Evolutionary conservation across 2,113 vertebrate genomes (phyloP).

Genomic region (Zosterops japonicus): DNA sequence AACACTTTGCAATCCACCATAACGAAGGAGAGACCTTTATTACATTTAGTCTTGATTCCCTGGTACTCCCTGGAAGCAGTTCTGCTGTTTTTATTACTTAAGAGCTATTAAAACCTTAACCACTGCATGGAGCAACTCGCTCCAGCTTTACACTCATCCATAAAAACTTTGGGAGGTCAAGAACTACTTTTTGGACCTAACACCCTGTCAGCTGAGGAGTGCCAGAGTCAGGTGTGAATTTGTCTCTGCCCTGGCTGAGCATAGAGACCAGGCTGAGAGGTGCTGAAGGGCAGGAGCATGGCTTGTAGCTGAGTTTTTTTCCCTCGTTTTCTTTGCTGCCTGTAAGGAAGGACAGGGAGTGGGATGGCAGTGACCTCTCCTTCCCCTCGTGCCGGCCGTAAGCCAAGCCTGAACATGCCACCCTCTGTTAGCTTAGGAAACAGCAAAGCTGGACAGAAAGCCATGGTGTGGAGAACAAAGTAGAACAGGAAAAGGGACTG

Average conservation of each 20-base stretch:
- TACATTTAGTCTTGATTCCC: constrained; percentile 34
- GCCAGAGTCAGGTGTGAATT: not conserved
- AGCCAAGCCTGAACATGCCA: not conserved
- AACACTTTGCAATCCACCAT: not conserved
- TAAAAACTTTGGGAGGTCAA: constrained; percentile 8
- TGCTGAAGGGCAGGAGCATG: not conserved
- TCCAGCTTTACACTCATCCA: constrained; percentile 34
- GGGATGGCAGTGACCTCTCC: not conserved
- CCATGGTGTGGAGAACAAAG: not conserved
- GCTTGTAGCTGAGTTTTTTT: not conserved
- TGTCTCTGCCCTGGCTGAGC: not conserved
- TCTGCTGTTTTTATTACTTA: constrained; percentile 52
- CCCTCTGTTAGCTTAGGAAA: not conserved
- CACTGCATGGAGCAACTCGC: not conserved
- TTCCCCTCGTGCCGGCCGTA: fast-evolving
- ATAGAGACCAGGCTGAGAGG: not conserved
- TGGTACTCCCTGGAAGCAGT: constrained; percentile 51
- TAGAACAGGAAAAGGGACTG: not conserved
- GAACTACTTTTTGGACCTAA: not conserved
- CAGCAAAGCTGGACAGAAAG: not conserved
- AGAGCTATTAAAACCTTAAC: constrained; percentile 58
- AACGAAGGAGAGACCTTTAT: constrained; percentile 44
- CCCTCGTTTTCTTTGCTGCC: not conserved
- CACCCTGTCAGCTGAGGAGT: not conserved
- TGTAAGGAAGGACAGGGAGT: not conserved